Percentiles rank a stretch among this genome's conserved stretches.
These are phyloP conservation scores for Fopius arisanus DNA, from an alignment of 1,140 invertebrate genomes.

Conservation along the genomic window DNA sequence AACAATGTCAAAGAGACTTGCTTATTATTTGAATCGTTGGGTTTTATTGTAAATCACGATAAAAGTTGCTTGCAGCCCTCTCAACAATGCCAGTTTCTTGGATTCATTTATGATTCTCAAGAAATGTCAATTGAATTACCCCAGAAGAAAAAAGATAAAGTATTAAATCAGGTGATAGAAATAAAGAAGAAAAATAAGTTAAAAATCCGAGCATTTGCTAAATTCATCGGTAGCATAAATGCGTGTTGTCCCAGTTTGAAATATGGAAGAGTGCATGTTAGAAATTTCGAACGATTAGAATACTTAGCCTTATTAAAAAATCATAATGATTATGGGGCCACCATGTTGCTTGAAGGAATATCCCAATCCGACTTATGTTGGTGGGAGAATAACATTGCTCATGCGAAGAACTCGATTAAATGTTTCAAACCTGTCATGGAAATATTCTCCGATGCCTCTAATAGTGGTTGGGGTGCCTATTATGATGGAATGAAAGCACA, in stretches of 20 bases:
- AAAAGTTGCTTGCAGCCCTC: constrained; percentile 10
- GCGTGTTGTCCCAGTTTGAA: constrained; percentile 1
- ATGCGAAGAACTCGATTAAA: constrained; percentile 11
- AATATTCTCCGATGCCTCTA: constrained; percentile 27
- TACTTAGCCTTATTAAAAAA: constrained; percentile 3
- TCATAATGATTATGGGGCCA: constrained; percentile 9
- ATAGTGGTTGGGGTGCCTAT: constrained; percentile 21
- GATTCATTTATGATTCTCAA: constrained; percentile 8
- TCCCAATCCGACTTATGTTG: constrained; percentile 5
- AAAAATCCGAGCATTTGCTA: constrained; percentile 21
- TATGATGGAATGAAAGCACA: constrained; percentile 10
- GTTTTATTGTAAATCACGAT: constrained; percentile 14
- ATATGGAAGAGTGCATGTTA: constrained; percentile 18
- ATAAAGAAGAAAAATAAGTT: constrained; percentile 2
- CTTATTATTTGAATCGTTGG: neutral
- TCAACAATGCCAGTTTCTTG: constrained; percentile 16
- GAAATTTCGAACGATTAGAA: constrained; percentile 16
- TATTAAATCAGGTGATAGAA: neutral
- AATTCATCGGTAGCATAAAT: constrained; percentile 15
- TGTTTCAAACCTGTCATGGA: constrained; percentile 6
- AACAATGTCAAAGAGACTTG: constrained; percentile 4
- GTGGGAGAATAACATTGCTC: constrained; percentile 21
- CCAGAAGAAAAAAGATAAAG: neutral
- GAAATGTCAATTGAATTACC: constrained; percentile 20
- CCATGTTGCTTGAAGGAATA: constrained; percentile 9